Evolutionary conservation across 1,140 invertebrate genomes (phyloP).

Genomic region (Bombus impatiens): DNA sequence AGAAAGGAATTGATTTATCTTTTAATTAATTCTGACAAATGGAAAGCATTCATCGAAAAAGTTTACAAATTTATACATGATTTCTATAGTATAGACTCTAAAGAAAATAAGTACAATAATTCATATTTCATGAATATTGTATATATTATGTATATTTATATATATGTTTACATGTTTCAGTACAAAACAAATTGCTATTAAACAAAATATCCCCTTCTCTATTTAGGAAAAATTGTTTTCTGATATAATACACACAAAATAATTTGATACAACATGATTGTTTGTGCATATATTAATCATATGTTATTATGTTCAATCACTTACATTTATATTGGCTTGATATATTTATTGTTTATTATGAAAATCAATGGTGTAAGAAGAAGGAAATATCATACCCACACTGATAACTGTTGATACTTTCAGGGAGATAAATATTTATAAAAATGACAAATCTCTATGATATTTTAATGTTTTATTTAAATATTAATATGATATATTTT

Average conservation of each 20-base stretch:
- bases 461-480: conserved; percentile 58
- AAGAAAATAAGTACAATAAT: neutral
- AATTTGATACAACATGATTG: conserved; percentile 21
- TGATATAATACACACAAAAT: neutral
- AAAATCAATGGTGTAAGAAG: conserved; percentile 76
- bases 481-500: conserved; percentile 63
- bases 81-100: neutral
- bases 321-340: conserved; percentile 66
- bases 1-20: neutral
- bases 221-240: neutral
- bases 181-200: neutral
- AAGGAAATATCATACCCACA: conserved; percentile 45
- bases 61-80: conserved; percentile 4
- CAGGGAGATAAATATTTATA: conserved; percentile 58
- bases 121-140: conserved; percentile 37
- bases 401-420: conserved; percentile 60
- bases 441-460: conserved; percentile 48
- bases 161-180: neutral
- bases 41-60: neutral
- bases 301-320: conserved; percentile 17
- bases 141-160: neutral
- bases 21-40: neutral
- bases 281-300: conserved; percentile 8
- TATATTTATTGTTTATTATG: conserved; percentile 55
- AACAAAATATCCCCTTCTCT: neutral